Evolutionary conservation across 2,797 vertebrate genomes (phyloP).

Genomic region (Acanthopagrus latus): DNA sequence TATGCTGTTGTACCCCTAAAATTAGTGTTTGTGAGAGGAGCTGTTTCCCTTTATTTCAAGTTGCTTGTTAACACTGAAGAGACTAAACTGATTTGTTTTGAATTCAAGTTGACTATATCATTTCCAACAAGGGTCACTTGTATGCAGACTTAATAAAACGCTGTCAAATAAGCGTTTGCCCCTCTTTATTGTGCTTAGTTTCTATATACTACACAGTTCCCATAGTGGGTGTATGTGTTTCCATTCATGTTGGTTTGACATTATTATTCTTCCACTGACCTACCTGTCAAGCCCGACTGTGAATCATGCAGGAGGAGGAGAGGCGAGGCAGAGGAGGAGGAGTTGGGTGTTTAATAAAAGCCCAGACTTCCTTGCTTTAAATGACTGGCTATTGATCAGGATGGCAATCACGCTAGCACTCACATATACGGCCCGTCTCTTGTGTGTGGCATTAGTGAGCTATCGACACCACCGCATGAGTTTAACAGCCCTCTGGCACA

Average conservation of each 20-base stretch:
- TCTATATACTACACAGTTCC: background rate
- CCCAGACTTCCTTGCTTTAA: constrained; percentile 59
- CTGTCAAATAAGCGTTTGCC: constrained; percentile 28
- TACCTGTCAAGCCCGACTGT: constrained; percentile 37
- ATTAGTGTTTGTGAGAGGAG: constrained; percentile 21
- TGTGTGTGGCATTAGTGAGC: constrained; percentile 65
- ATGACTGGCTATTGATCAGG: constrained; percentile 76
- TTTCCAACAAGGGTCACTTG: constrained; percentile 43
- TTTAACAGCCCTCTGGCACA: constrained; percentile 58
- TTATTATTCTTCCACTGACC: constrained; percentile 43
- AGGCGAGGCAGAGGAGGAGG: constrained; percentile 32
- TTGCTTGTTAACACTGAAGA: constrained; percentile 22
- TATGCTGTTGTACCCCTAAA: constrained; percentile 9
- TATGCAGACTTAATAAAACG: constrained; percentile 40
- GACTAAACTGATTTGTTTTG: constrained; percentile 25
- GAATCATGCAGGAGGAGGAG: constrained; percentile 27
- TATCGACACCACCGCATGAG: constrained; percentile 57
- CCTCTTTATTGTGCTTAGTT: constrained; percentile 27
- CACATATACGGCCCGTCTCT: constrained; percentile 65
- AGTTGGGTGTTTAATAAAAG: constrained; percentile 64
- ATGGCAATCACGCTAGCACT: constrained; percentile 72
- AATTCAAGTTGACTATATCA: constrained; percentile 23
- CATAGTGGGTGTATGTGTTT: background rate
- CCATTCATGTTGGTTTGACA: constrained; percentile 29
- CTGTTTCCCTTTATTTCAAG: constrained; percentile 15